A percentile compares a stretch with the other conserved stretches of the same genome.
Evolutionary conservation across 2,888 invertebrate species (phyloP).

Genomic region (Hoplodrina blanda): DNA sequence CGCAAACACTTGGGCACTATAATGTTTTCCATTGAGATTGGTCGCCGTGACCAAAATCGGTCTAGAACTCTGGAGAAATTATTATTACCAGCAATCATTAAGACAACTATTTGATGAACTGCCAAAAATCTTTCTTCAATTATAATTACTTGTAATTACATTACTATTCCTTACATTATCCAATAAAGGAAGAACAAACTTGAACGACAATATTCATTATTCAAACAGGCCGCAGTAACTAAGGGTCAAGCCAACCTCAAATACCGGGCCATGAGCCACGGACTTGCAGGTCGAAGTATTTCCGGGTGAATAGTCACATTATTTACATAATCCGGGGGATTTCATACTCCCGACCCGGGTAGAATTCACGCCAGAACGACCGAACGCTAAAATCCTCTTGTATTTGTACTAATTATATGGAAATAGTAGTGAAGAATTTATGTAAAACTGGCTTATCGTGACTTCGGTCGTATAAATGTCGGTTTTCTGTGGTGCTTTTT

Average conservation of each 20-base stretch:
- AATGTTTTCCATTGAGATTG: no score
- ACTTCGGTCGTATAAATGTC: no score
- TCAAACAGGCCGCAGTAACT: constrained; percentile 40
- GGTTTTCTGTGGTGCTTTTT: no score
- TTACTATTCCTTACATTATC: background rate
- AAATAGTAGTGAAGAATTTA: constrained; percentile 24
- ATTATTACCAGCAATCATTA: no score
- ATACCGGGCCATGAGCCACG: constrained; percentile 37
- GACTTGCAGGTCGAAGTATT: constrained; percentile 54
- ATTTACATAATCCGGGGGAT: constrained; percentile 61
- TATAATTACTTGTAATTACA: constrained; percentile 9
- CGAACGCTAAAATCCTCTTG: constrained; percentile 39
- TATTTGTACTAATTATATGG: constrained; percentile 50
- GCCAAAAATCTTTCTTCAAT: background rate
- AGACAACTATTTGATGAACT: no score
- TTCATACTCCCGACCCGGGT: constrained; percentile 34
- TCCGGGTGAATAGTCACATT: constrained; percentile 57
- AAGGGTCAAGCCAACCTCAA: constrained; percentile 48
- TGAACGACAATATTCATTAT: constrained; percentile 36
- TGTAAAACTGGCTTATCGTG: background rate
- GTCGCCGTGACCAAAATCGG: no score
- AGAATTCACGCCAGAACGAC: constrained; percentile 40
- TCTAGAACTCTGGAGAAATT: no score
- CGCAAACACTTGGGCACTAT: no score
- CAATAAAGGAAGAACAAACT: constrained; percentile 16